Conservation (phyloP, 2,113 vertebrate genomes). For the Paramormyrops kingsleyae region DNA sequence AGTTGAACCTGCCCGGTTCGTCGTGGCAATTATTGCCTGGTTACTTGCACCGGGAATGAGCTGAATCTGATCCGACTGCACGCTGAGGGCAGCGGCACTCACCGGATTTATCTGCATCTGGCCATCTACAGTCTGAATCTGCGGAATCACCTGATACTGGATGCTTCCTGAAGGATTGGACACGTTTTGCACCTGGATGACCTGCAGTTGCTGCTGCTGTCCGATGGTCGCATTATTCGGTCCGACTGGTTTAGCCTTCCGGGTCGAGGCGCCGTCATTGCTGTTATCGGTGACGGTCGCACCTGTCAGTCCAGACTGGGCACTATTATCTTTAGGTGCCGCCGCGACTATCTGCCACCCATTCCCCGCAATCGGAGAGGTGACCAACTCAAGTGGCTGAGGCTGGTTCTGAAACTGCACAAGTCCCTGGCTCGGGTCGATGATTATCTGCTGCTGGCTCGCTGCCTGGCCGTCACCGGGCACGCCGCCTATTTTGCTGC, state of each 20-base stretch:
- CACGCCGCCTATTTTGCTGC: conserved; percentile 98
- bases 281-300: conserved; percentile 54
- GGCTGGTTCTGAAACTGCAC: conserved; percentile 86
- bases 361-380: conserved; percentile 90
- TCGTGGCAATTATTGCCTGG: conserved; percentile 81
- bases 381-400: conserved; percentile 91
- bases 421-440: conserved; percentile 86
- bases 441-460: conserved; percentile 76
- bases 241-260: conserved; percentile 71
- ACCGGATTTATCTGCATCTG: conserved; percentile 88
- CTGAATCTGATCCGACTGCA: conserved; percentile 84
- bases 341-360: conserved; percentile 94
- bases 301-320: conserved; percentile 73
- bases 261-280: conserved; percentile 69
- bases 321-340: conserved; percentile 81
- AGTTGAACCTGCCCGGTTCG: conserved; percentile 70
- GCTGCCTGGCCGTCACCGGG: conserved; percentile 79
- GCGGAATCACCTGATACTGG: conserved; percentile 97
- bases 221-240: conserved; percentile 50
- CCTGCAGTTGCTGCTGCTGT: conserved; percentile 76
- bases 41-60: conserved; percentile 85
- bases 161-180: conserved; percentile 81
- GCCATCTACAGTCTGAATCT: conserved; percentile 88
- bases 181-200: conserved; percentile 84
- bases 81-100: conserved; percentile 66